Evolutionary conservation across 1,140 invertebrate species (phyloP), one percentile per base, ranked within the genome.

Genomic region (Trichonephila clavipes): DNA sequence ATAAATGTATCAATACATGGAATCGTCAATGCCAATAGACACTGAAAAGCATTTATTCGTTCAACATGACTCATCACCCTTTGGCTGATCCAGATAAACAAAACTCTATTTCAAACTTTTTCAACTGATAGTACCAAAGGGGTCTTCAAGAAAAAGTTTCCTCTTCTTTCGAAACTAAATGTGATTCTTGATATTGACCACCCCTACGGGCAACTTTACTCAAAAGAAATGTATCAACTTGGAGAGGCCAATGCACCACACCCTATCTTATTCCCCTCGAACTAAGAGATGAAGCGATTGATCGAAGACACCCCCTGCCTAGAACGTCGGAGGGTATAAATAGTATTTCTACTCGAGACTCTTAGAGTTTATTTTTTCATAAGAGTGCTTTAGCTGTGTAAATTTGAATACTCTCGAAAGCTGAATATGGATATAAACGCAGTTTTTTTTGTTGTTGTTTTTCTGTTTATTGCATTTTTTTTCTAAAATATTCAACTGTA

Each of bases 21-120:
- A 51, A 51, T 51, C 51, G 10, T 12, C 14, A n/a, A n/a, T 24
- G 7, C 2, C 66, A 69, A 19, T 8, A 69, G 1, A 14, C 14
- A 14, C 24, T 28, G n/a, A 77, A 18, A 77, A 40, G 18, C 10
- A 16, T 40, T 5, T 16, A 18, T 77, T 40, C 28, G 16, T 18
- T 77, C 28, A 1, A 16, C 18, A 0, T 12, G 28, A 77, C 72
- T 18, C 18, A 77, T 77, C 72, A 40, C 14, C 72, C 72, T 72
- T 28, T 28, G 28, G 28, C 69, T 34, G 10, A 72, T 72, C 28
- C 69, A 16, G 72, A 77, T 77, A 77, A 34, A 24, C 72, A 18
- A 77, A 77, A 77, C 72, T 77, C 28, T 77, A 77, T 77, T 77
- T 77, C 72, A 40, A 77, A 77, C 72, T 77, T 77, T 21, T 77